Conservation (phyloP, 23 tunicate species). For the Trididemnum clinides region DNA sequence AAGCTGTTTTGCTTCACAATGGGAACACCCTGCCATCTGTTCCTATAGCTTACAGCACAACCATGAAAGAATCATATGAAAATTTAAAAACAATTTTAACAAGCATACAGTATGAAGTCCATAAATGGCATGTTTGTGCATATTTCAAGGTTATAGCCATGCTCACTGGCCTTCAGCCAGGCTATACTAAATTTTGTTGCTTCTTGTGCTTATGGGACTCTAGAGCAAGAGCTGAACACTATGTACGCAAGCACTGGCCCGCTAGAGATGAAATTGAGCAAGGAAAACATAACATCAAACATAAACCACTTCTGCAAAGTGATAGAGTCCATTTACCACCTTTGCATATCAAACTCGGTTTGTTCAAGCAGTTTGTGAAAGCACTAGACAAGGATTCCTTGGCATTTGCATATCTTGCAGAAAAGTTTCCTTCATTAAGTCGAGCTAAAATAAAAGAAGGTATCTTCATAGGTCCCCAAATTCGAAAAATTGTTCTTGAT, state of each 20-base stretch:
- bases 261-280: constrained; percentile 22
- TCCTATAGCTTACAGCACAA: constrained; percentile 8
- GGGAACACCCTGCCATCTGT: constrained; percentile 8
- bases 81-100: constrained; percentile 6
- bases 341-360: constrained; percentile 8
- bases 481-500: constrained; percentile 1
- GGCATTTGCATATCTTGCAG: constrained; percentile 3
- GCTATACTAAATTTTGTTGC: constrained; percentile 21
- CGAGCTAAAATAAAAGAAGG: constrained; percentile 12
- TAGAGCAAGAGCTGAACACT: constrained; percentile 11
- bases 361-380: constrained; percentile 17
- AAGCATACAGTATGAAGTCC: background rate
- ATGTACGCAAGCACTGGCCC: constrained; percentile 13
- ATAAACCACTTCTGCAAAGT: constrained; percentile 16
- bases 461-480: constrained; percentile 13
- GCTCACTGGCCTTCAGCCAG: constrained; percentile 23
- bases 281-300: constrained; percentile 16
- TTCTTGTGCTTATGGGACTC: constrained; percentile 8
- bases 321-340: constrained; percentile 5
- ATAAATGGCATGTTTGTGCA: constrained; percentile 11
- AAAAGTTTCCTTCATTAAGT: constrained; percentile 13
- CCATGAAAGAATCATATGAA: constrained; percentile 26
- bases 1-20: constrained; percentile 17
- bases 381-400: constrained; percentile 5
- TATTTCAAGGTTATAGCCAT: constrained; percentile 14